Evolutionary conservation across 2,888 invertebrate species (phyloP), one percentile per base, ranked within the genome.

Genomic region (Brenthis ino): DNA sequence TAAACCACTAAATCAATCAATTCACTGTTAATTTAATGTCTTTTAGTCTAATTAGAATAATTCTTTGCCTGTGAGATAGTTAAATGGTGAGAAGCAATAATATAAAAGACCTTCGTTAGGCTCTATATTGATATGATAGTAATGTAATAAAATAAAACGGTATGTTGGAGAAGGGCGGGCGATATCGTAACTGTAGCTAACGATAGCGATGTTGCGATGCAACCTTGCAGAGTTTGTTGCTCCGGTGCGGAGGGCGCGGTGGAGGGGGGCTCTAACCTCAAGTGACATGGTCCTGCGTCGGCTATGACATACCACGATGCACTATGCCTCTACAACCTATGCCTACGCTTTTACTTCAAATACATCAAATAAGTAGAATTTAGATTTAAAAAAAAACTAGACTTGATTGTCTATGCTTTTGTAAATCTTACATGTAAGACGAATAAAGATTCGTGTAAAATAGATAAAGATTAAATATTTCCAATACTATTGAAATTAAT

Each of bases 181-280:
- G 87, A 88, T 89, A 91, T 90, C 85, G 88, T 88, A 89, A 87
- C 87, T 86, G 87, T 85, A 84, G 90, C 82, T 78, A 80, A 82
- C 85, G 88, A 88, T 87, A 87, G 88, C 85, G 81, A 80, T 85
- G 85, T 85, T 85, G 85, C 81, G 78, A 81, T 83, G 85, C 91
- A 91, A 92, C 92, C 92, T 92, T 92, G 92, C 89, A 90, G 88
- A 91, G 93, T 91, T 92, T 91, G 89, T 92, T 92, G 92, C 84
- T 85, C 91, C 89, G 83, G 73, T 77, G 75, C 68, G 61, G 75
- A 77, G 78, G 72, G 79, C 64, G 73, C 71, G 67, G 76, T 71
- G 72, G 77, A 71, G 72, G 73, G 74, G 77, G 74, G 64, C 70
- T 60, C 69, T 74, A 74, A 72, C 75, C 74, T 75, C 72, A 72